phyloP scores from a whole-genome alignment of 2,888 invertebrate species.

The Phortica magna region DNA sequence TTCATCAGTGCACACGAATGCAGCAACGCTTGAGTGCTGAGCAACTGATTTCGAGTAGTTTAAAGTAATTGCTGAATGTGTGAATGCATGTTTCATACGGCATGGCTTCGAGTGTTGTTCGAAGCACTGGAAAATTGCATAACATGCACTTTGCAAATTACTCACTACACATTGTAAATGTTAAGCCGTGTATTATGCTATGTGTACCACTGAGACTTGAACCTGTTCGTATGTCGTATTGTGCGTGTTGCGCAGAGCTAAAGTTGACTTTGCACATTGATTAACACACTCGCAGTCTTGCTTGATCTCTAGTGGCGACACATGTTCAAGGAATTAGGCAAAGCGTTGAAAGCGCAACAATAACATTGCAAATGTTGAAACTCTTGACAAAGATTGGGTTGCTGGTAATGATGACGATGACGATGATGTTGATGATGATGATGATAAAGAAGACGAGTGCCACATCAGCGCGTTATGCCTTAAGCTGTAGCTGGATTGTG shows the following conservation, averaged over 20 bases:
- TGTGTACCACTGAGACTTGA: not conserved
- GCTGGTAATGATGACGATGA: not conserved
- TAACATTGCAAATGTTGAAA: not conserved
- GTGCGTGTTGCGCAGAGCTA: not conserved
- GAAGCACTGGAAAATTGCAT: conserved; percentile 1
- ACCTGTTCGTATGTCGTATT: not conserved
- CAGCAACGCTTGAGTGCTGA: not conserved
- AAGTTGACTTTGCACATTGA: not conserved
- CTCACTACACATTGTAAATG: not conserved
- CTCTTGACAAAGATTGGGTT: not conserved
- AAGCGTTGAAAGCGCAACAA: not conserved
- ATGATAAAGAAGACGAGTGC: not conserved
- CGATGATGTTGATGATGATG: not conserved
- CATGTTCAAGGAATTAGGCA: conserved; percentile 8
- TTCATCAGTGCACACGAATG: not conserved
- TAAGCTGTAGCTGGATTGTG: not conserved
- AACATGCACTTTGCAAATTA: conserved; percentile 8
- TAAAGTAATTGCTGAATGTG: not conserved
- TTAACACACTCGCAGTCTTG: not conserved
- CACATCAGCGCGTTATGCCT: not conserved
- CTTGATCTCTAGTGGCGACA: not conserved
- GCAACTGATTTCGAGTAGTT: not conserved
- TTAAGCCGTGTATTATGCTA: not conserved
- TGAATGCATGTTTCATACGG: not conserved
- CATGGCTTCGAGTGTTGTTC: not conserved